Evolutionary conservation across 2,888 invertebrate species (phyloP).

Genomic region (Drymonia ruficornis): DNA sequence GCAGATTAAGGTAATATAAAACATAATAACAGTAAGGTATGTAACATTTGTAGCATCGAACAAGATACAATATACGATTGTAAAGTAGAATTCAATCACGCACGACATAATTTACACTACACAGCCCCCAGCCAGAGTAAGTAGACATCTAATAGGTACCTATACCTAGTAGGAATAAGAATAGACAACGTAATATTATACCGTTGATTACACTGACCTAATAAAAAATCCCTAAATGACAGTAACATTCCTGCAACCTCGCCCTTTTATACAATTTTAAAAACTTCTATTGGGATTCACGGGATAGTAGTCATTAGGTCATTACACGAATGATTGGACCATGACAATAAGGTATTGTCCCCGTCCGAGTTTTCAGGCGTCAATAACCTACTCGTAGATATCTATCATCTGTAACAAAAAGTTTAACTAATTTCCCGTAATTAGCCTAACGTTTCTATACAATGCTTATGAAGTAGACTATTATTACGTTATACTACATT

Average conservation of each 20-base stretch:
- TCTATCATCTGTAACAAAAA: constrained; percentile 20
- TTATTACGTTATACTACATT: constrained; percentile 9
- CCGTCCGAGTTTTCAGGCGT: constrained; percentile 35
- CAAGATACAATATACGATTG: not conserved
- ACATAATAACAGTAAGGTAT: not conserved
- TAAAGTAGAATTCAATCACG: not conserved
- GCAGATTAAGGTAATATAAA: not conserved
- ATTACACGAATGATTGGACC: constrained; percentile 68
- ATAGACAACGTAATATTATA: too few relatives aligned
- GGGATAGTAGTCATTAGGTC: constrained; percentile 30
- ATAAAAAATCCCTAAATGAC: too few relatives aligned
- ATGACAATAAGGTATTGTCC: constrained; percentile 54
- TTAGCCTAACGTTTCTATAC: constrained; percentile 7
- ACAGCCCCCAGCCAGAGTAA: too few relatives aligned
- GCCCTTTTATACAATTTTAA: not conserved
- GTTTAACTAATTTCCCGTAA: constrained; percentile 8
- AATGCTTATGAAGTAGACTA: constrained; percentile 3
- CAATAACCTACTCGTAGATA: constrained; percentile 34
- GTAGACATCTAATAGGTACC: too few relatives aligned
- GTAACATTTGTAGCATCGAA: not conserved
- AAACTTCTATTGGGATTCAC: not conserved
- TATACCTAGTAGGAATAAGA: too few relatives aligned
- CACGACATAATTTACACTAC: not conserved
- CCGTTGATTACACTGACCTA: too few relatives aligned
- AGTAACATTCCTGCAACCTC: constrained; percentile 5